These are phyloP conservation scores for Cardiocondyla obscurior DNA, from an alignment of 1,140 invertebrate genomes.

Conservation along the genomic window DNA sequence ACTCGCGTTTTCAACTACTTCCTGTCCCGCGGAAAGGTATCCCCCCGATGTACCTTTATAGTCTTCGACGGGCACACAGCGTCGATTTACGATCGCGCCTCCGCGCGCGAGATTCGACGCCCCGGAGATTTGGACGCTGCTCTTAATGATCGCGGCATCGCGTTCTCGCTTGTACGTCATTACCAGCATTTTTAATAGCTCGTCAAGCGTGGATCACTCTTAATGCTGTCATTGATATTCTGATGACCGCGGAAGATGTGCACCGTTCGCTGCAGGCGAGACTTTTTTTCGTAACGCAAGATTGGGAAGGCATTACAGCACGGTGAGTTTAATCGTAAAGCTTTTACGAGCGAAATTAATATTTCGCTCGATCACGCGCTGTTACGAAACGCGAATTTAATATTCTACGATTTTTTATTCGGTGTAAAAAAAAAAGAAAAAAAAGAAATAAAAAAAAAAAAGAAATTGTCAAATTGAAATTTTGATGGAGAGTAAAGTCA, in stretches of 20 bases:
- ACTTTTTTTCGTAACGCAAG: background rate
- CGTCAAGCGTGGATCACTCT: background rate
- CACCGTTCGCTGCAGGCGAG: background rate
- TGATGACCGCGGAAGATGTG: background rate
- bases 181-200: background rate
- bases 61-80: no score
- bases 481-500: background rate
- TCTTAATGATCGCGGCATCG: background rate
- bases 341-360: background rate
- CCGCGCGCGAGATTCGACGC: background rate
- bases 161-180: background rate
- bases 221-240: conserved; percentile 3
- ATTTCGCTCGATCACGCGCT: background rate
- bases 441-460: no score
- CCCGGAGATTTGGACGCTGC: background rate
- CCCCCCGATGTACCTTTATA: background rate
- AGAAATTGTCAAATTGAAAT: background rate
- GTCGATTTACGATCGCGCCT: conserved; percentile 8
- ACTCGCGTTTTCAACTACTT: conserved; percentile 20
- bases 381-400: no score
- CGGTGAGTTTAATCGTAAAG: background rate
- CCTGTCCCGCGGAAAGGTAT: conserved; percentile 43
- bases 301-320: background rate
- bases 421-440: no score
- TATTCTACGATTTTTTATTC: no score